phyloP scores from a whole-genome alignment of 2,888 invertebrate genomes.

The Ochropleura leucogaster region DNA sequence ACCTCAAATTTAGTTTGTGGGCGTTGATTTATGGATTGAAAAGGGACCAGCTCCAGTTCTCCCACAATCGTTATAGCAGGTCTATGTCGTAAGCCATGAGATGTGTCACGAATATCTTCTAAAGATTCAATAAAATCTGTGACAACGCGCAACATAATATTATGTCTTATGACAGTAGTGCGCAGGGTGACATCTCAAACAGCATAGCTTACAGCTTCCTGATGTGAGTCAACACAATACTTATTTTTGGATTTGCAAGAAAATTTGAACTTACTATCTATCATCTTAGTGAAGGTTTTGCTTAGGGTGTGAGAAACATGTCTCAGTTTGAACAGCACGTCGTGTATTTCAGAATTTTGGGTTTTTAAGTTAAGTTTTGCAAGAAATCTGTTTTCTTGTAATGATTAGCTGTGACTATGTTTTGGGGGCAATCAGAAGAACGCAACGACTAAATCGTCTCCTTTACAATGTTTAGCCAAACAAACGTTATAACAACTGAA shows the following conservation, averaged over 20 bases:
- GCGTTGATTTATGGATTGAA: constrained; percentile 65
- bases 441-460: background rate
- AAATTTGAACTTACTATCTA: constrained; percentile 34
- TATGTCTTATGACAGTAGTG: background rate
- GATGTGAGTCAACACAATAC: constrained; percentile 12
- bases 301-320: background rate
- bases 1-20: constrained; percentile 61
- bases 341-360: background rate
- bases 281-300: background rate
- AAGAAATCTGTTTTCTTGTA: background rate
- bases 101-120: constrained; percentile 26
- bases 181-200: background rate
- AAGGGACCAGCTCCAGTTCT: constrained; percentile 50
- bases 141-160: background rate
- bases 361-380: background rate
- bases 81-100: constrained; percentile 22
- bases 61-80: constrained; percentile 35
- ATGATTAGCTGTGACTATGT: background rate
- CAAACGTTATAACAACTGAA: background rate
- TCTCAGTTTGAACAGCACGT: background rate
- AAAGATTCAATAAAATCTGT: background rate
- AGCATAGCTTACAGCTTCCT: background rate
- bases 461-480: background rate
- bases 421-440: constrained; percentile 1
- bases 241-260: constrained; percentile 13